Percentiles rank a stretch among this genome's conserved stretches.
Evolutionary conservation across 2,888 invertebrate species (phyloP).

Genomic region (Chrysodeixis includens): DNA sequence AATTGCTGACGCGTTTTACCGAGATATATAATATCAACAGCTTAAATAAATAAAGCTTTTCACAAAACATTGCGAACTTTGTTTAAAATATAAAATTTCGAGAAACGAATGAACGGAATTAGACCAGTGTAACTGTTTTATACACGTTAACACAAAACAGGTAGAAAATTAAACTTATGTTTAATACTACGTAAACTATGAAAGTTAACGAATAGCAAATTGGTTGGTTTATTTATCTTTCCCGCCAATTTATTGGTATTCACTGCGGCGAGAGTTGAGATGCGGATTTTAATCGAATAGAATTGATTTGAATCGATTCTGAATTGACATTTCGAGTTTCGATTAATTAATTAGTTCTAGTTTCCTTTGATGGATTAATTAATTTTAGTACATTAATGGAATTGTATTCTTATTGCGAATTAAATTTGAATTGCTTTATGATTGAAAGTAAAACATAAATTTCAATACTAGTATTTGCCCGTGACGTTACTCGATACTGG

Average conservation of each 20-base stretch:
- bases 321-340: neutral
- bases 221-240: constrained; percentile 51
- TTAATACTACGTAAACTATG: constrained; percentile 35
- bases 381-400: no score
- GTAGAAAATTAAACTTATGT: constrained; percentile 36
- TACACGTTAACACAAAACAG: constrained; percentile 52
- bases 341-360: neutral
- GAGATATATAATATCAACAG: neutral
- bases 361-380: no score
- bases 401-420: no score
- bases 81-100: constrained; percentile 33
- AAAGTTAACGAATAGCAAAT: constrained; percentile 49
- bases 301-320: constrained; percentile 3
- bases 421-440: no score
- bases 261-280: constrained; percentile 25
- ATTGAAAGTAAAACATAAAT: no score
- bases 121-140: constrained; percentile 39
- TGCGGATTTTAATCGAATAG: constrained; percentile 36
- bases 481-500: no score
- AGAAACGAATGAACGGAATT: constrained; percentile 46
- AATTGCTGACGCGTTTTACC: no score
- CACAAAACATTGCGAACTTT: constrained; percentile 19
- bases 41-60: constrained; percentile 12
- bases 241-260: constrained; percentile 55
- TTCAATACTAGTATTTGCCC: no score